Evolutionary conservation across 2,888 invertebrate genomes (phyloP).

Genomic region (Lomographa bimaculata): DNA sequence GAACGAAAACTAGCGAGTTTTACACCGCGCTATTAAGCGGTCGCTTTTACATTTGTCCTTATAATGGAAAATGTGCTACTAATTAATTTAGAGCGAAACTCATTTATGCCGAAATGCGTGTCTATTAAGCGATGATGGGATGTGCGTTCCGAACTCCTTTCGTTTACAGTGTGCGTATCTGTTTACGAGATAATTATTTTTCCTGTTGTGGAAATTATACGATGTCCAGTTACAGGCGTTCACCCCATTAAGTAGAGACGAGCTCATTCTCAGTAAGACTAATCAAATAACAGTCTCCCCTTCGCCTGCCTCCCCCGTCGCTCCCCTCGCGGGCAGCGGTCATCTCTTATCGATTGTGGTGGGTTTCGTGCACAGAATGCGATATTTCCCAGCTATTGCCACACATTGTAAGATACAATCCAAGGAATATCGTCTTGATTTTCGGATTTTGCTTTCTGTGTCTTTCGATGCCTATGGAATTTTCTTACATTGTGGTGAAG

Average conservation of each 20-base stretch:
- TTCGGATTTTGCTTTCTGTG: conserved; percentile 32
- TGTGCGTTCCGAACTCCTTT: conserved; percentile 56
- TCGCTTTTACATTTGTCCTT: conserved; percentile 83
- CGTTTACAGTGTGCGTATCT: conserved; percentile 43
- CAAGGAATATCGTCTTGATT: conserved; percentile 43
- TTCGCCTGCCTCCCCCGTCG: conserved; percentile 47
- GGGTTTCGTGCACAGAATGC: conserved; percentile 83
- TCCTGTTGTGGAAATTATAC: conserved; percentile 72
- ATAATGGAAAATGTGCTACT: conserved; percentile 84
- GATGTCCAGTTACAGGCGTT: conserved; percentile 79
- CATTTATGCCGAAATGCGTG: conserved; percentile 82
- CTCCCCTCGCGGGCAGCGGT: conserved; percentile 79
- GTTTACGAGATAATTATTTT: conserved; percentile 59
- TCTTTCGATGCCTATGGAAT: not conserved
- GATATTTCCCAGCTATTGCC: conserved; percentile 77
- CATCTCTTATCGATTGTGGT: conserved; percentile 84
- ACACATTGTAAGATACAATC: conserved; percentile 61
- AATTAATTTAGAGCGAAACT: conserved; percentile 83
- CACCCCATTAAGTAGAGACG: conserved; percentile 81
- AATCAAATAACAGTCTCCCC: conserved; percentile 84
- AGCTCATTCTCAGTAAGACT: conserved; percentile 84
- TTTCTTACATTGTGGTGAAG: conserved; percentile 2
- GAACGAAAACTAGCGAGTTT: conserved; percentile 84
- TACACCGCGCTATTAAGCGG: conserved; percentile 83
- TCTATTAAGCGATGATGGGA: conserved; percentile 80